Percentiles rank a stretch among this genome's conserved stretches.
phyloP scores from a whole-genome alignment of 2,888 invertebrate genomes.

The Macrosiphum euphorbiae region DNA sequence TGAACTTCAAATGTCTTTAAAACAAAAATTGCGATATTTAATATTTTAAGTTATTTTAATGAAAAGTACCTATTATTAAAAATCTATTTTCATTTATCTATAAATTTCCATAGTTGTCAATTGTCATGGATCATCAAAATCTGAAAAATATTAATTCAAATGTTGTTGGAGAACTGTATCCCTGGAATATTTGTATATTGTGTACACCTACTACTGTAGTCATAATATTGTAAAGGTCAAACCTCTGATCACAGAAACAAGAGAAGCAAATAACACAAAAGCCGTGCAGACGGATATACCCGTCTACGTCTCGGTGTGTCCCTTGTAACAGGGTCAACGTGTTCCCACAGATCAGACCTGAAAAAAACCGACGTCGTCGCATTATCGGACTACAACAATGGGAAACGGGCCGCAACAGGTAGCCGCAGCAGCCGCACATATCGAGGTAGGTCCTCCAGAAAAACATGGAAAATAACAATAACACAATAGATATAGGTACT shows the following conservation, averaged over 20 bases:
- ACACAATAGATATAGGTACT: constrained; percentile 16
- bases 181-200: neutral
- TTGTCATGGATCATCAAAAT: neutral
- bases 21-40: neutral
- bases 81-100: no score
- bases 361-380: neutral
- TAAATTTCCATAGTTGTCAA: no score
- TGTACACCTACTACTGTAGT: no score
- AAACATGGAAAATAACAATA: constrained; percentile 21
- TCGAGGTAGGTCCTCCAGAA: constrained; percentile 7
- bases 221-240: neutral
- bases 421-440: neutral
- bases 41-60: neutral
- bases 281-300: constrained; percentile 29
- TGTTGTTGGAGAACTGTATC: neutral
- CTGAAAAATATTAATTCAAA: neutral
- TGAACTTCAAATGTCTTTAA: neutral
- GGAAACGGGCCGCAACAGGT: constrained; percentile 38
- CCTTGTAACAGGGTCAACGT: constrained; percentile 38
- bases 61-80: no score
- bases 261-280: constrained; percentile 54
- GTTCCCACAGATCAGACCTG: constrained; percentile 40
- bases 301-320: neutral
- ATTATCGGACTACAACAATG: constrained; percentile 48
- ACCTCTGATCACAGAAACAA: constrained; percentile 8